Evolutionary conservation across 1,140 invertebrate species (phyloP), one percentile per base, ranked within the genome.

Genomic region (Apolygus lucorum): DNA sequence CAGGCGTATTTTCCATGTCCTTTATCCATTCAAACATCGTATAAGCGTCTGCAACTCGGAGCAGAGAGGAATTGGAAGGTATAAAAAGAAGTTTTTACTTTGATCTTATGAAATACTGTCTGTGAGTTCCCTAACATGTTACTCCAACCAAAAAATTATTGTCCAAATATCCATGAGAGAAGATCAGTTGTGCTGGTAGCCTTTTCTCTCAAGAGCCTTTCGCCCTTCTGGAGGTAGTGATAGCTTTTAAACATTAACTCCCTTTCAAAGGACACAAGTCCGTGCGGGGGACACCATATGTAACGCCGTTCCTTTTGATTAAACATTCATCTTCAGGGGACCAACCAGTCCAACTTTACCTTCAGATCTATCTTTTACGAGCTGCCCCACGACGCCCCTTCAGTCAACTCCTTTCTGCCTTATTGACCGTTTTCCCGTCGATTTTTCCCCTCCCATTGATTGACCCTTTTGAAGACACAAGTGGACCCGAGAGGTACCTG

Each of bases 271-370:
- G 54, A 59, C 8, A 4, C 22, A 8, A 22, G 54, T 4, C 11
- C 8, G 4, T 11, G 54, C 13, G 54, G 13, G 13, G 54, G 54
- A 59, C 54, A 24, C 54, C 54, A 59, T 59, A 59, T 59, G 54
- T 59, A 59, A 59, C 54, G 54, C 54, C 54, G 54, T 59, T 59
- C 54, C 54, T 59, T 59, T 59, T 59, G 54, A 59, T 59, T 59
- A 59, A 59, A 59, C 54, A 59, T 59, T 59, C 54, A 59, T 59
- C 54, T 59, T 59, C 54, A 8, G 54, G 22, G 54, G 22, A 59
- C 54, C 8, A 24, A 59, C 54, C 54, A 21, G 11, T 21, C 54
- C 54, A 59, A 59, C 54, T 59, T 59, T 59, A 59, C 54, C 54
- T 59, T 59, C 22, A 24, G 54, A 59, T 59, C 22, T 24, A 59